Evolutionary conservation across 2,797 vertebrate genomes (phyloP), one percentile per base, ranked within the genome.

Genomic region (Buphagus erythrorhynchus): DNA sequence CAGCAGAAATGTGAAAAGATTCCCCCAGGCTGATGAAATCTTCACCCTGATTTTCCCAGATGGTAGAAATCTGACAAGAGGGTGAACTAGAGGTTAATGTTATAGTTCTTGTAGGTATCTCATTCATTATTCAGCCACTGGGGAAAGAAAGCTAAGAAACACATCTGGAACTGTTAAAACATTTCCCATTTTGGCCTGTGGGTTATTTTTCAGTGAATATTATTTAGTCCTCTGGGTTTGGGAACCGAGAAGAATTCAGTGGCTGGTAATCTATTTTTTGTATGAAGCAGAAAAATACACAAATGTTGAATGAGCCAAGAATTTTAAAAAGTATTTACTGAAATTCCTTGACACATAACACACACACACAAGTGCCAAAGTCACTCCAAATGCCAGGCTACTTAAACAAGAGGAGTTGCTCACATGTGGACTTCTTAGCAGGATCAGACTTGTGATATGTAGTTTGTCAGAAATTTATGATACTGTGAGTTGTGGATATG

Each of bases 101-200:
- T 94, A 38, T 7, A 63, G 38, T 91, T 94, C 83, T 29, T 87
- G 75, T 82, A 81, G 75, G 46, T 86, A 88, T 92, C 72, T 84
- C 80, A 76, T 94, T 96, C 65, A 76, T 96, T 96, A 86, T 84
- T 28, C 45, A 76, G 13, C 67, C 76, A 59, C 57, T 49, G 52
- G 96, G 91, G 43, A 88, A 91, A 91, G 73, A 49, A 75, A 73
- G 45, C 75, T 51, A 62, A 85, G 75, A 75, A 91, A 65, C 79
- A 93, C 90, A 95, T 92, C 91, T 96, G 95, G 80, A 97, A 83
- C 38, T 82, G 19, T 74, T 95, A 78, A 86, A 88, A 74, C 63
- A 62, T 61, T 96, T 96, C 87, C 69, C 68, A 18, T 88, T 92
- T 75, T 93, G 72, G 74, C 45, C 48, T 54, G 12, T 51, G 68